Conservation (phyloP, 2,113 vertebrate genomes). For the Oncorhynchus keta region DNA sequence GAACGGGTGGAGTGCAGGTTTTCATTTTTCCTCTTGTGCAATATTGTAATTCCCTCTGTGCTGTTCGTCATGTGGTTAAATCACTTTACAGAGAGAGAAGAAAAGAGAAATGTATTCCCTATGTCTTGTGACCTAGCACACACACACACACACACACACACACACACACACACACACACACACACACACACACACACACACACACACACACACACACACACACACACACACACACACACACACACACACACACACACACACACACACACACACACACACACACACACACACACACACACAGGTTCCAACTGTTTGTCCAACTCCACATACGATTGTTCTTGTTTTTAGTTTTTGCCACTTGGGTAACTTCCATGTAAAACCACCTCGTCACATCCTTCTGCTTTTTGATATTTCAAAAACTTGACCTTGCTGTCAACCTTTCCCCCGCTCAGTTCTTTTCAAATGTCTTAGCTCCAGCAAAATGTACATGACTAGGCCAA, state of each 20-base stretch:
- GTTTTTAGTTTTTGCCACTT: slow-evolving; percentile 30
- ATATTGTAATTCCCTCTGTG: slow-evolving; percentile 26
- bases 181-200: slow-evolving; percentile 6
- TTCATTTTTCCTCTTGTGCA: slow-evolving; percentile 27
- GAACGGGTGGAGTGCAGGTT: neutral
- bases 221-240: too few species aligned
- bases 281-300: neutral
- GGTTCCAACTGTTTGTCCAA: neutral
- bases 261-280: neutral
- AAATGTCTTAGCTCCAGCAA: neutral
- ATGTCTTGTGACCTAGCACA: slow-evolving; percentile 16
- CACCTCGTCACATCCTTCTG: slow-evolving; percentile 56
- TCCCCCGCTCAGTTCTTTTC: neutral
- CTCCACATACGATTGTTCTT: neutral
- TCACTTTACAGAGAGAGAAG: slow-evolving; percentile 12
- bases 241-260: too few species aligned
- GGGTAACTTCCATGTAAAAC: slow-evolving; percentile 50
- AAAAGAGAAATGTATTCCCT: slow-evolving; percentile 6
- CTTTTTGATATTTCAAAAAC: slow-evolving; percentile 56
- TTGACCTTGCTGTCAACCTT: slow-evolving; percentile 47
- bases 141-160: neutral
- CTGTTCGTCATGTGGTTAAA: slow-evolving; percentile 18
- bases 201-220: too few species aligned
- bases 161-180: neutral
- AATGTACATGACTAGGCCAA: neutral